Evolutionary conservation across 2,797 vertebrate genomes (phyloP).

Genomic region (Podarcis lilfordi): DNA sequence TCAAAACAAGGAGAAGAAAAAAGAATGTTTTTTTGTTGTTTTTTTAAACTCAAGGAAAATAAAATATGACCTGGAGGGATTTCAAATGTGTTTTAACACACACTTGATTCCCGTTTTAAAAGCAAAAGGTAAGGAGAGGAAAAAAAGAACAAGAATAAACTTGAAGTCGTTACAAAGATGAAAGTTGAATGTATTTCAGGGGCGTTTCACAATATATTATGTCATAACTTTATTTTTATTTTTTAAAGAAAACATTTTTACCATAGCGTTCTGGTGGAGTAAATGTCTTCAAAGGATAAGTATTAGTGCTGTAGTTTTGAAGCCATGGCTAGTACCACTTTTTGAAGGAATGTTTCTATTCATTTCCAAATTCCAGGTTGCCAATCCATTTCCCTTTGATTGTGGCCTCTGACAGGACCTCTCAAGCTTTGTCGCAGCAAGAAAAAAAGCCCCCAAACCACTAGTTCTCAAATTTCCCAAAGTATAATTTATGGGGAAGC

Average conservation of each 20-base stretch:
- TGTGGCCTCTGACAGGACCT: neutral
- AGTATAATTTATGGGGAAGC: neutral
- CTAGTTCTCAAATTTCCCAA: neutral
- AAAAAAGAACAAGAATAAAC: constrained; percentile 80
- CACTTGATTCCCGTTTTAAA: constrained; percentile 46
- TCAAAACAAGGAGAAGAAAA: constrained; percentile 77
- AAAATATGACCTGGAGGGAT: constrained; percentile 49
- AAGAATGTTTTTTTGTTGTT: constrained; percentile 65
- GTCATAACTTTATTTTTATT: constrained; percentile 51
- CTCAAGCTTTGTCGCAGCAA: neutral
- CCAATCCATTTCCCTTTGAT: neutral
- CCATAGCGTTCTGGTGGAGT: constrained; percentile 60
- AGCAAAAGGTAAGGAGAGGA: constrained; percentile 36
- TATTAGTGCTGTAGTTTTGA: constrained; percentile 51
- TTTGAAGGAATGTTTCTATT: constrained; percentile 51
- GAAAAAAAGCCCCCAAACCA: neutral
- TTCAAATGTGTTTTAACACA: constrained; percentile 35
- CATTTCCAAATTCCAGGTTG: constrained; percentile 19
- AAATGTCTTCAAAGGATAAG: constrained; percentile 52
- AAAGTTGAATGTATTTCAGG: constrained; percentile 97
- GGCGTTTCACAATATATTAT: constrained; percentile 81
- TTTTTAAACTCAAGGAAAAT: constrained; percentile 54
- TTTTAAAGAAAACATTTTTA: constrained; percentile 20
- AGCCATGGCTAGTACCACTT: constrained; percentile 63
- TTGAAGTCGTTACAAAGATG: constrained; percentile 92